Percentiles rank a stretch among this genome's conserved stretches.
These are phyloP conservation scores for Hycleus phaleratus DNA, from an alignment of 1,140 invertebrate species.

Conservation along the genomic window DNA sequence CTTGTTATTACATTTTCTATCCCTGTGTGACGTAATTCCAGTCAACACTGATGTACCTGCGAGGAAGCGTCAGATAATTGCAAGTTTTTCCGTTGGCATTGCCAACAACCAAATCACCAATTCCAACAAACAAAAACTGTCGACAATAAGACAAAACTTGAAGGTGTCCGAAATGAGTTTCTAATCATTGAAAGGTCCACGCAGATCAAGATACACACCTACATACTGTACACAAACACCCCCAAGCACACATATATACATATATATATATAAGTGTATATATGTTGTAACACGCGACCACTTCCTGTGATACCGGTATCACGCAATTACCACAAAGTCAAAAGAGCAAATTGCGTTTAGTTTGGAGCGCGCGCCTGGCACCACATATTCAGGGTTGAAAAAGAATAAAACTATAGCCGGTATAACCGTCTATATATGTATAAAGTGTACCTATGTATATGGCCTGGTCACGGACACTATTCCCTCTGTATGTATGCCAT, in stretches of 20 bases:
- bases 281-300: slow-evolving; percentile 12
- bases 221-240: too few species aligned
- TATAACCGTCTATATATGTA: too few species aligned
- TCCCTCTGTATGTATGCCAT: neutral
- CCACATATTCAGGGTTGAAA: slow-evolving; percentile 9
- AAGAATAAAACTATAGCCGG: too few species aligned
- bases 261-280: too few species aligned
- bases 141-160: too few species aligned
- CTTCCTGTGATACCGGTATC: slow-evolving; percentile 16
- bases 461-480: slow-evolving; percentile 20
- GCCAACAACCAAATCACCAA: too few species aligned
- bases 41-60: slow-evolving; percentile 28
- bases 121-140: too few species aligned
- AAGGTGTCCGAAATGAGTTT: too few species aligned
- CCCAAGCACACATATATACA: too few species aligned
- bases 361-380: slow-evolving; percentile 21
- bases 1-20: slow-evolving; percentile 21
- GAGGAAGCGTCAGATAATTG: slow-evolving; percentile 1
- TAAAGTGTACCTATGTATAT: neutral
- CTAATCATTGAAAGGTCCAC: too few species aligned
- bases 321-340: slow-evolving; percentile 20
- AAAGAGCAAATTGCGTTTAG: slow-evolving; percentile 26
- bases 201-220: too few species aligned
- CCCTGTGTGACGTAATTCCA: slow-evolving; percentile 30
- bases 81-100: neutral